These are phyloP conservation scores for Corvus moneduloides DNA, from an alignment of 2,113 vertebrate species.

Conservation along the genomic window DNA sequence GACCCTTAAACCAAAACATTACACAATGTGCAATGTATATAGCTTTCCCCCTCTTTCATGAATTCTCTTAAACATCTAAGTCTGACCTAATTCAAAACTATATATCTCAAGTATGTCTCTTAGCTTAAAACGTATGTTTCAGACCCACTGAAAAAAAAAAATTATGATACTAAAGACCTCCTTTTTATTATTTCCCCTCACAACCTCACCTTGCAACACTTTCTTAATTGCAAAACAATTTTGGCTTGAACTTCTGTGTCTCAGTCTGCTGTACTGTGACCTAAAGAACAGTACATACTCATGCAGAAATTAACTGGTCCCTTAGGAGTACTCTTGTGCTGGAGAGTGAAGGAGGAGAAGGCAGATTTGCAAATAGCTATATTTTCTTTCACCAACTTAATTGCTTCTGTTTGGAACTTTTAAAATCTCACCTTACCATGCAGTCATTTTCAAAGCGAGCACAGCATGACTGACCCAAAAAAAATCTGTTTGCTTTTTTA, in stretches of 20 bases:
- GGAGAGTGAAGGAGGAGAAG: constrained; percentile 50
- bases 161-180: neutral
- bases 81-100: neutral
- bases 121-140: neutral
- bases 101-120: neutral
- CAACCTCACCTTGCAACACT: constrained; percentile 58
- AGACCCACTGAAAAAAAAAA: neutral
- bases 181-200: constrained; percentile 58
- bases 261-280: constrained; percentile 60
- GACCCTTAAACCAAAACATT: constrained; percentile 2
- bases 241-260: constrained; percentile 60
- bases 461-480: constrained; percentile 9
- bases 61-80: neutral
- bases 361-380: constrained; percentile 51
- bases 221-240: constrained; percentile 68
- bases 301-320: constrained; percentile 60
- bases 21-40: fast-evolving
- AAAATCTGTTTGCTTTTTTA: constrained; percentile 42
- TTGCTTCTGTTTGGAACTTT: constrained; percentile 65
- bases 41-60: neutral
- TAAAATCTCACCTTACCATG: constrained; percentile 49
- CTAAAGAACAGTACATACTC: constrained; percentile 60
- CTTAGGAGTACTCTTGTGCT: constrained; percentile 42
- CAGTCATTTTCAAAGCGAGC: constrained; percentile 46
- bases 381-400: constrained; percentile 59